phyloP scores from a whole-genome alignment of 2,113 vertebrate genomes.

The Saguinus imperator region DNA sequence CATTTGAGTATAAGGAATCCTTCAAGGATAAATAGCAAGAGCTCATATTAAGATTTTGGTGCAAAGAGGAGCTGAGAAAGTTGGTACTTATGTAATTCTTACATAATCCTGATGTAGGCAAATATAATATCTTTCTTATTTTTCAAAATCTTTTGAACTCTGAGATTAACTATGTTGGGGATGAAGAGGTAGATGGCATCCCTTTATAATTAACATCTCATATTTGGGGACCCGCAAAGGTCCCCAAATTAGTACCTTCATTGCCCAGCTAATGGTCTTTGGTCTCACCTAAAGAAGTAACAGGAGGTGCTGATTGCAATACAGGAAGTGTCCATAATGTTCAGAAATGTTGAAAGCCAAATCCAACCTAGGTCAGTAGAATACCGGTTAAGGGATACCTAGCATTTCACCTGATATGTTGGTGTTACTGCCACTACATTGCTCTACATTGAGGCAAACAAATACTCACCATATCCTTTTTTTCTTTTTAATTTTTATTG shows the following conservation, averaged over 20 bases:
- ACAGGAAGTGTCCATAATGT: background rate
- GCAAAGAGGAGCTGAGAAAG: background rate
- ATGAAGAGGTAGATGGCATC: background rate
- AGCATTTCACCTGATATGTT: background rate
- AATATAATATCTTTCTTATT: constrained; percentile 6
- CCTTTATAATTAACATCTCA: constrained; percentile 11
- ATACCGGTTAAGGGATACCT: background rate
- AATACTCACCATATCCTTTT: background rate
- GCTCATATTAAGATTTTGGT: background rate
- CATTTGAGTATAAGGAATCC: background rate
- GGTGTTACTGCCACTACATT: background rate
- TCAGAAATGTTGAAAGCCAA: background rate
- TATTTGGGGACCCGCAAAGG: background rate
- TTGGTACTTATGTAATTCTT: constrained; percentile 45
- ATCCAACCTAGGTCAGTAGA: background rate
- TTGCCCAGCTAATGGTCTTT: background rate
- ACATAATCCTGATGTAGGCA: background rate
- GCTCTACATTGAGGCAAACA: background rate
- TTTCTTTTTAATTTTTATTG: too few species aligned
- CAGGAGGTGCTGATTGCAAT: background rate
- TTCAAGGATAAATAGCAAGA: constrained; percentile 14
- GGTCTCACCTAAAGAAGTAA: background rate
- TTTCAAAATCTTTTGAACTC: background rate
- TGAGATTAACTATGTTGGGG: constrained; percentile 15
- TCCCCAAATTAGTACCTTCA: background rate